A percentile compares a stretch with the other conserved stretches of the same genome.
These are phyloP conservation scores for Catostomus latipinnis DNA, from an alignment of 2,797 vertebrate genomes.

Conservation along the genomic window DNA sequence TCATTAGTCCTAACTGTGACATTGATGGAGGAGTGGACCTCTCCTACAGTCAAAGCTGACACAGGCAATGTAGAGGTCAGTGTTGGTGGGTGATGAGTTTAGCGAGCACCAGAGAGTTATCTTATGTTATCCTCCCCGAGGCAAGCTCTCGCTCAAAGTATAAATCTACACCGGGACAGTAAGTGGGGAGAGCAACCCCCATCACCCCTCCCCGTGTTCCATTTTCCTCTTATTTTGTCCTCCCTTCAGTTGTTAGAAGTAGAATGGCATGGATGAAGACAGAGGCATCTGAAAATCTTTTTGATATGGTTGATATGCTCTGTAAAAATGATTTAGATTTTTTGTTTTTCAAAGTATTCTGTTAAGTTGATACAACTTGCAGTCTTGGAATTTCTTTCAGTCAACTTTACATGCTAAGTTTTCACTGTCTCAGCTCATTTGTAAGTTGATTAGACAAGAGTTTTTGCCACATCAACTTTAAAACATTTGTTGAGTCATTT, in stretches of 20 bases:
- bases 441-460: too few species aligned
- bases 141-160: slow-evolving; percentile 61
- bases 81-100: slow-evolving; percentile 74
- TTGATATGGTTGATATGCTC: slow-evolving; percentile 63
- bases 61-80: slow-evolving; percentile 82
- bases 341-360: too few species aligned
- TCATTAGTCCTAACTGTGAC: slow-evolving; percentile 84
- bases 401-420: too few species aligned
- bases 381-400: too few species aligned
- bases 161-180: slow-evolving; percentile 9
- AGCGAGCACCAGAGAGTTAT: slow-evolving; percentile 64
- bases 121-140: slow-evolving; percentile 63
- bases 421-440: too few species aligned
- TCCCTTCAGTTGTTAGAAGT: slow-evolving; percentile 4
- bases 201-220: slow-evolving; percentile 60
- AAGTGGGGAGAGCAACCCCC: neutral
- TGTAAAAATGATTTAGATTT: too few species aligned
- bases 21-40: slow-evolving; percentile 84
- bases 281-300: slow-evolving; percentile 58
- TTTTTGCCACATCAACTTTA: too few species aligned
- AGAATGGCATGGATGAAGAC: slow-evolving; percentile 63
- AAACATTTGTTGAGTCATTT: too few species aligned
- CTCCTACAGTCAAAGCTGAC: slow-evolving; percentile 80
- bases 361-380: too few species aligned
- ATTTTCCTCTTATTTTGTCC: slow-evolving; percentile 56